phyloP scores from a whole-genome alignment of 2,797 vertebrate species.

The Taeniopygia guttata region DNA sequence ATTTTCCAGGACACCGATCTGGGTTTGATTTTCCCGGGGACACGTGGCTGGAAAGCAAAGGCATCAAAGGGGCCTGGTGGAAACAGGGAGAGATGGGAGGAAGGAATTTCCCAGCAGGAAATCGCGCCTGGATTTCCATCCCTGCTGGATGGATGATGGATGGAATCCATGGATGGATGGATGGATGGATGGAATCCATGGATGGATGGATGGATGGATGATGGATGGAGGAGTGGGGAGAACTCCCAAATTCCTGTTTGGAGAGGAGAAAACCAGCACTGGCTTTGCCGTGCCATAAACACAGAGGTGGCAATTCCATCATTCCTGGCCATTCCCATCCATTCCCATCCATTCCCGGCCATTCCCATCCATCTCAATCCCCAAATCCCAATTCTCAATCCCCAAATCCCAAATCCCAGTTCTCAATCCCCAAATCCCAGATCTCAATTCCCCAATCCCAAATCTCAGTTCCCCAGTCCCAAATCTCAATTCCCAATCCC shows the following conservation, averaged over 20 bases:
- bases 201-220: not conserved
- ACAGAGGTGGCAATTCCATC: not conserved
- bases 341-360: not conserved
- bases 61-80: not conserved
- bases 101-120: not conserved
- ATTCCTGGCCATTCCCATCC: not conserved
- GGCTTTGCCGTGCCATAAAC: fast-evolving
- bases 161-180: not conserved
- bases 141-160: not conserved
- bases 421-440: too few species aligned
- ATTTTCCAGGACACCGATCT: not conserved
- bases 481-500: too few species aligned
- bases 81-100: not conserved
- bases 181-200: not conserved
- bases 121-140: not conserved
- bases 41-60: not conserved
- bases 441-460: too few species aligned
- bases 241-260: not conserved
- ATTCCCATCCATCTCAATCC: not conserved
- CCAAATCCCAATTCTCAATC: too few species aligned
- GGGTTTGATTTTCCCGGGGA: not conserved
- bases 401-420: too few species aligned
- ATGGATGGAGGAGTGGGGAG: not conserved
- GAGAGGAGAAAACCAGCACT: fast-evolving
- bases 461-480: too few species aligned